phyloP scores from a whole-genome alignment of 2,113 vertebrate species.

The Oriolus oriolus region DNA sequence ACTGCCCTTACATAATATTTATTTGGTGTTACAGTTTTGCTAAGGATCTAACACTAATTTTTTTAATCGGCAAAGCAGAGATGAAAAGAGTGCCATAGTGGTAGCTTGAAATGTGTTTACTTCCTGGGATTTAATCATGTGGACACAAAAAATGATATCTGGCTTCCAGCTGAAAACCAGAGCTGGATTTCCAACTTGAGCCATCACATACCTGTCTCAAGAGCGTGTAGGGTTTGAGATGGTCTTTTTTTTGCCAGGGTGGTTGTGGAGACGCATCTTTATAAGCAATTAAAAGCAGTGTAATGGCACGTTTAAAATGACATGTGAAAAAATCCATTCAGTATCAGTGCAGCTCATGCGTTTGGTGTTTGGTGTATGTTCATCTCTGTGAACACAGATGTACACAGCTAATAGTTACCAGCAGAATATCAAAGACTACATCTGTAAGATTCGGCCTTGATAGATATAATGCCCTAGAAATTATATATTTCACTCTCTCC shows the following conservation, averaged over 20 bases:
- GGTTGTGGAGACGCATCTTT: neutral
- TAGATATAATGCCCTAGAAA: neutral
- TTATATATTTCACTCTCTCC: neutral
- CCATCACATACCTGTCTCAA: neutral
- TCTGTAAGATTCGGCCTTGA: neutral
- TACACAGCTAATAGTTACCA: neutral
- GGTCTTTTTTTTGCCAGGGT: neutral
- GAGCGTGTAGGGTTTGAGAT: neutral
- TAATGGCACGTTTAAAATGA: neutral
- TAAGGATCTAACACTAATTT: neutral
- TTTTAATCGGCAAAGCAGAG: neutral
- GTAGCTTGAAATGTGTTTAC: neutral
- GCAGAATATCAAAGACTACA: neutral
- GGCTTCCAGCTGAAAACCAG: neutral
- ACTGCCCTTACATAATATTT: conserved; percentile 8
- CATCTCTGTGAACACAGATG: no score
- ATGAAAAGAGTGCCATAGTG: neutral
- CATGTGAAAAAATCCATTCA: neutral
- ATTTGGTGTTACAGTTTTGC: neutral
- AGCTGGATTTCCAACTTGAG: neutral
- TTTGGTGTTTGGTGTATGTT: neutral
- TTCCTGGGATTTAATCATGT: neutral
- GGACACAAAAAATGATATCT: neutral
- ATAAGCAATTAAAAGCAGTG: neutral
- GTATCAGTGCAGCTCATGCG: neutral